Base-by-base conservation (phyloP, 2,888 invertebrate species). In the Hypomecis punctinalis region DNA sequence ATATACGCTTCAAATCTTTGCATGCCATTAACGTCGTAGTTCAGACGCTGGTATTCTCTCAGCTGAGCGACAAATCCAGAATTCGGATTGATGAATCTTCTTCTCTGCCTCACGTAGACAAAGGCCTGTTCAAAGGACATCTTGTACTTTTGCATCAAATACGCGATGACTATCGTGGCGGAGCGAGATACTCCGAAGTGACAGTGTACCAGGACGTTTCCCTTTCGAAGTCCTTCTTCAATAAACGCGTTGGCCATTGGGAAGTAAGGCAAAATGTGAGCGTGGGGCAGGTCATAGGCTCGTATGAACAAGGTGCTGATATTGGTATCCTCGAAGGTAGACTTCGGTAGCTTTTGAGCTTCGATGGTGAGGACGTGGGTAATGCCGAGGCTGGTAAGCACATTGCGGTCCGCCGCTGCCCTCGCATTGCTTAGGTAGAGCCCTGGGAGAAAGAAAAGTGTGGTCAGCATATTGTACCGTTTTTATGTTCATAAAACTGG, bases 111-210 rank as follows among this genome's bases (percentile, higher is more conserved):
- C 62, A 99, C 98, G 82, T 96, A 95, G 77, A 96, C 95, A 91
- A 96, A 98, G 0, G 98, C 98, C 81, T 98, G 97, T 49, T 97
- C 94, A 93, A 97, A 97, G 45, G 96, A 95, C 85, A 98, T 86
- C 66, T 95, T 95, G 83, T 96, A 96, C 89, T 97, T 96, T 78
- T 97, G 96, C 97, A 99, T 98, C 77, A 98, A 95, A 92, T 97
- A 99, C 54, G 98, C 98, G 81, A 99, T 98, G 81, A 98, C 98
- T 83, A 99, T 95, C 69, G 98, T 98, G 69, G 98, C 98, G 71
- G 98, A 98, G 73, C 98, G 94, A 61, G 98, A 98, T 55, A 99
- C 97, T 57, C 99, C 99, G 56, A 98, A 98, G 82, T 98, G 98
- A 88, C 99, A 99, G 89, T 99, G 99, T 67, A 99, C 96, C 81